A percentile compares a stretch with the other conserved stretches of the same genome.
Conservation (phyloP, 2,888 invertebrate species). For the Pecten maximus region DNA sequence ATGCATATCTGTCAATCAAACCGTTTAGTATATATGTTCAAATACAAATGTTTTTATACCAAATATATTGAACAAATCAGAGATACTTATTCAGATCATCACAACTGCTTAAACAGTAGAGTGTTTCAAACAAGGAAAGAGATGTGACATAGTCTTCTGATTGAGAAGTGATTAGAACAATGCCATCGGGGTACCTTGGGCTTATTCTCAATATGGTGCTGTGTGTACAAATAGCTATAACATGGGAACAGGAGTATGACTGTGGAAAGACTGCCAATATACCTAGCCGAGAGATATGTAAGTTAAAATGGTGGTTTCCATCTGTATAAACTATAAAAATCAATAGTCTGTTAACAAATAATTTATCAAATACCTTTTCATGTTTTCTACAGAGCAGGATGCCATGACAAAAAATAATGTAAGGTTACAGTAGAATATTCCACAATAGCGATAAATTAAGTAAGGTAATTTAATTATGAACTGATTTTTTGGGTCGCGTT, state of each 20-base stretch:
- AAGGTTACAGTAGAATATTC: too few relatives aligned
- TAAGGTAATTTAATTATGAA: too few relatives aligned
- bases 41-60: background rate
- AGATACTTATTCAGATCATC: background rate
- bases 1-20: constrained; percentile 27
- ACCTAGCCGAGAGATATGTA: background rate
- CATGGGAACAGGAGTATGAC: background rate
- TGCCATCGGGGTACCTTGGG: background rate
- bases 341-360: too few relatives aligned
- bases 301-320: too few relatives aligned
- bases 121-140: background rate
- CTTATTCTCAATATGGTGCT: background rate
- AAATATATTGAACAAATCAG: background rate
- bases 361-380: too few relatives aligned
- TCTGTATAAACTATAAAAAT: too few relatives aligned
- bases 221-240: background rate
- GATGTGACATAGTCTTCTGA: background rate
- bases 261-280: background rate
- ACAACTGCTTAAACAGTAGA: background rate
- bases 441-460: too few relatives aligned
- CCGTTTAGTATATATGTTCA: background rate
- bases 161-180: background rate
- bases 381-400: too few relatives aligned
- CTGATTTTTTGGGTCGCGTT: too few relatives aligned
- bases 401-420: too few relatives aligned